A percentile compares a stretch with the other conserved stretches of the same genome.
Conservation (phyloP, 2,797 vertebrate species). For the Hydrophis major region DNA sequence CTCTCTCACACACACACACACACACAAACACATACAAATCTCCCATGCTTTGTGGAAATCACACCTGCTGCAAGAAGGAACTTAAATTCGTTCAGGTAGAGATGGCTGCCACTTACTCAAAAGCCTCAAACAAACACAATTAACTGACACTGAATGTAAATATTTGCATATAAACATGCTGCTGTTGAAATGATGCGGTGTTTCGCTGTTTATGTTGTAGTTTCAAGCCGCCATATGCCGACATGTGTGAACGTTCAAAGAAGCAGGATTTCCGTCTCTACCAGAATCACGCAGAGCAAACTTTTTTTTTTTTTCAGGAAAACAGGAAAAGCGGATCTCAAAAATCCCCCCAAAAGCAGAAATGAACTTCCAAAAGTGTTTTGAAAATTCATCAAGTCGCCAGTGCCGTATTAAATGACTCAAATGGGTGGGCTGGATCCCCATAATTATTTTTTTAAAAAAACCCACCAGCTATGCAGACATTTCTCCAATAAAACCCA, state of each 20-base stretch:
- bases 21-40: not conserved
- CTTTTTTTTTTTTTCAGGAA: not conserved
- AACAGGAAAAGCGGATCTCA: not conserved
- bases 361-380: slow-evolving; percentile 34
- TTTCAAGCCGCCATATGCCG: slow-evolving; percentile 3
- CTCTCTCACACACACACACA: too few relatives aligned
- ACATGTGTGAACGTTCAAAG: not conserved
- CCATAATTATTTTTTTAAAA: not conserved
- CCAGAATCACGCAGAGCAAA: not conserved
- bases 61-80: not conserved
- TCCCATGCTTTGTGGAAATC: not conserved
- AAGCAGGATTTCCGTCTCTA: not conserved
- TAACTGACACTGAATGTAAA: not conserved
- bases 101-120: not conserved
- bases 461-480: not conserved
- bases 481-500: not conserved
- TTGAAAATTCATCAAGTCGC: slow-evolving; percentile 19
- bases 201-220: not conserved
- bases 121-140: not conserved
- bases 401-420: not conserved
- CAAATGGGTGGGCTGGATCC: not conserved
- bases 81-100: not conserved
- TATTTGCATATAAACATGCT: not conserved
- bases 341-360: slow-evolving; percentile 34
- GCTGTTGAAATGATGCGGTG: not conserved